A percentile compares a stretch with the other conserved stretches of the same genome.
phyloP scores from a whole-genome alignment of 2,113 vertebrate species.

The Cygnus atratus region DNA sequence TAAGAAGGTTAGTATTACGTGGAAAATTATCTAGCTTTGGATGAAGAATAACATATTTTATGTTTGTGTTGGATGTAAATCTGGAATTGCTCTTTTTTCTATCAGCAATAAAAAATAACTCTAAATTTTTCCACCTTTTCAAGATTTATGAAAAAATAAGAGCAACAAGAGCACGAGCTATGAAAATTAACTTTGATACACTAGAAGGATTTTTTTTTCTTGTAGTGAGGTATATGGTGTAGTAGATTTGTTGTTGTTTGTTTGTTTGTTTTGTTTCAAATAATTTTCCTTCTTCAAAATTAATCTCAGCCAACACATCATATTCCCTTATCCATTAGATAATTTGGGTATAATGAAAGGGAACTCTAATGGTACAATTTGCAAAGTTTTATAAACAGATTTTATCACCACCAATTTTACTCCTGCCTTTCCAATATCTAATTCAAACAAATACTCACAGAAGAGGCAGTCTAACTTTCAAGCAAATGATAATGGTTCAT shows the following conservation, averaged over 20 bases:
- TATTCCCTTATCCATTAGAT: not conserved
- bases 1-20: not conserved
- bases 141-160: not conserved
- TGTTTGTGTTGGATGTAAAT: not conserved
- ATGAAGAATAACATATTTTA: not conserved
- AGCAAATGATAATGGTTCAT: not conserved
- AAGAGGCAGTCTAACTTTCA: not conserved
- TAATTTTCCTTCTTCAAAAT: not conserved
- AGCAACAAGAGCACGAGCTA: rapidly evolving
- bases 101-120: not conserved
- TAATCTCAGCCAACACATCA: not conserved
- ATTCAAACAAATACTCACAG: not conserved
- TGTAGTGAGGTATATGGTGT: not conserved
- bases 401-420: not conserved
- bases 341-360: not conserved
- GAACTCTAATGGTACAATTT: not conserved
- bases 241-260: not conserved
- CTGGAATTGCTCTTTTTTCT: not conserved
- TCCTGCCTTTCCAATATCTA: not conserved
- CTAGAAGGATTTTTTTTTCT: rapidly evolving
- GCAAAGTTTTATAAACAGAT: not conserved
- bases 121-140: rapidly evolving
- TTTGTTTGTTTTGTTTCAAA: not conserved
- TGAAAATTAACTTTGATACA: not conserved
- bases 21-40: not conserved